A percentile compares a stretch with the other conserved stretches of the same genome.
phyloP scores from a whole-genome alignment of 2,888 invertebrate genomes.

The Baccha elongata region DNA sequence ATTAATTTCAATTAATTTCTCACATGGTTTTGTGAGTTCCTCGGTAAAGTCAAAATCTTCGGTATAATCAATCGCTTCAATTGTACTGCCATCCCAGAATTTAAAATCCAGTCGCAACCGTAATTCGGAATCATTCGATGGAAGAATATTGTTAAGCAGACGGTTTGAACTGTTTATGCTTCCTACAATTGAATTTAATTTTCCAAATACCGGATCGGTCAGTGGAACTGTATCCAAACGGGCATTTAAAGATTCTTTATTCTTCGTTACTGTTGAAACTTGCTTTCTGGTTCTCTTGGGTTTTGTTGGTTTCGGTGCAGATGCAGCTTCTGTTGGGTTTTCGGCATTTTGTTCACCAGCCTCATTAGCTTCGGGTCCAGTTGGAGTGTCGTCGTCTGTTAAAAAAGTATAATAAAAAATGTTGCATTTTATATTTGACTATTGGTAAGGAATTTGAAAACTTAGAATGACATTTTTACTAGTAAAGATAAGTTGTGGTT shows the following conservation, averaged over 20 bases:
- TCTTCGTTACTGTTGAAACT: slow-evolving; percentile 81
- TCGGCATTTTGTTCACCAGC: slow-evolving; percentile 66
- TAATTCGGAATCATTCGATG: slow-evolving; percentile 83
- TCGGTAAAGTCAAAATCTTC: slow-evolving; percentile 65
- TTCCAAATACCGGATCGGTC: slow-evolving; percentile 85
- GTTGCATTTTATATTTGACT: not conserved
- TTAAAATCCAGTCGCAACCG: slow-evolving; percentile 78
- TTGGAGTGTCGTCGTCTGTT: slow-evolving; percentile 43
- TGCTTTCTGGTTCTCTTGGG: slow-evolving; percentile 78
- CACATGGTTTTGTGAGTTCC: slow-evolving; percentile 73
- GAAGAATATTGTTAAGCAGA: slow-evolving; percentile 85
- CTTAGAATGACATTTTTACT: too few species aligned
- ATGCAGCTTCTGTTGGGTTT: slow-evolving; percentile 50
- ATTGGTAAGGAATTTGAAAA: not conserved
- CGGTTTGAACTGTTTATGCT: slow-evolving; percentile 86
- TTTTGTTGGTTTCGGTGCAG: slow-evolving; percentile 75
- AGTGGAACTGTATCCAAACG: slow-evolving; percentile 81
- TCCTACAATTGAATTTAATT: slow-evolving; percentile 85
- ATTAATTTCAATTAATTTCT: slow-evolving; percentile 76
- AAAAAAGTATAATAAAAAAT: slow-evolving; percentile 29
- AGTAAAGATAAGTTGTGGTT: too few species aligned
- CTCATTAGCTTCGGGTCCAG: slow-evolving; percentile 40
- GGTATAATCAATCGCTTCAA: slow-evolving; percentile 75
- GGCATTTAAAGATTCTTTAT: slow-evolving; percentile 81
- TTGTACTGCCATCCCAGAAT: slow-evolving; percentile 77